Conservation (phyloP, 2,113 vertebrate species). For the Oreocharis arfaki region DNA sequence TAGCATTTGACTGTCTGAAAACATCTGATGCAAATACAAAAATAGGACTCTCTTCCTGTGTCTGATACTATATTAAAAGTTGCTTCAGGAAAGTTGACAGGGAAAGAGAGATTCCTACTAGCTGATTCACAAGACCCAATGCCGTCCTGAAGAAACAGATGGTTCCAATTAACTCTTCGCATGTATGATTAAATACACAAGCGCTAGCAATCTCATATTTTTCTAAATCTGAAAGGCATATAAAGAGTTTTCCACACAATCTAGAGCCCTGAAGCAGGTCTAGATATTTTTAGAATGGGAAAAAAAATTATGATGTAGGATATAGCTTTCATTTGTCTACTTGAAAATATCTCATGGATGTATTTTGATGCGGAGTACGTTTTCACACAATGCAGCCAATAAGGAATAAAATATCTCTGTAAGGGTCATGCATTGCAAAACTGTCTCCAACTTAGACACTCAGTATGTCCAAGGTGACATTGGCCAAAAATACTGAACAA, state of each 20-base stretch:
- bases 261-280: not conserved
- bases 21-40: not conserved
- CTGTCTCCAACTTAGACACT: not conserved
- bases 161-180: not conserved
- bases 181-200: not conserved
- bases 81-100: not conserved
- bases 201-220: not conserved
- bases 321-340: not conserved
- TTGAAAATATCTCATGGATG: not conserved
- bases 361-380: not conserved
- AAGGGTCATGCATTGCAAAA: not conserved
- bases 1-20: not conserved
- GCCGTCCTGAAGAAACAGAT: constrained; percentile 5
- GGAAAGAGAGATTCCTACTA: not conserved
- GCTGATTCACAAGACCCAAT: not conserved
- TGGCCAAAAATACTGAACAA: not conserved
- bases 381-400: not conserved
- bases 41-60: not conserved
- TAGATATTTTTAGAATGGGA: not conserved
- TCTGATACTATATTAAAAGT: not conserved
- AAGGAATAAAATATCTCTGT: not conserved
- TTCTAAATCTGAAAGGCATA: not conserved
- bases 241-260: not conserved
- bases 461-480: not conserved
- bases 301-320: not conserved